Percentiles rank a stretch among this genome's conserved stretches.
Evolutionary conservation across 2,113 vertebrate genomes (phyloP).

Genomic region (Cranoglanis bouderius): DNA sequence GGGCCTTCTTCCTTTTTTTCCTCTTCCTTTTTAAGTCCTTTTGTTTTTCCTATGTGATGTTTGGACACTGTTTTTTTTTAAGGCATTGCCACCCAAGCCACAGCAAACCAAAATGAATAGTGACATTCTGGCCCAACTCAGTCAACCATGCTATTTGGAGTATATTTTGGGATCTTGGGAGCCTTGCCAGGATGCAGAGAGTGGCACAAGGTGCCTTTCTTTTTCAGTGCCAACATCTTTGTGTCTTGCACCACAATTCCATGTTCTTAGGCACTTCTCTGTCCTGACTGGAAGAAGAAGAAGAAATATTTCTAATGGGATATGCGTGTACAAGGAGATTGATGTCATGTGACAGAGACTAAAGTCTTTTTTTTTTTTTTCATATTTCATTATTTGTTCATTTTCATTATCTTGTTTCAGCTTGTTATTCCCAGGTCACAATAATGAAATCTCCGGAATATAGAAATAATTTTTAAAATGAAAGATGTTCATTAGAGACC

Average conservation of each 20-base stretch:
- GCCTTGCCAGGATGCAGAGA: neutral
- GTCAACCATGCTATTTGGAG: constrained; percentile 28
- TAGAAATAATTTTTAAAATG: neutral
- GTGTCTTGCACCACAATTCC: constrained; percentile 3
- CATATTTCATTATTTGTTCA: neutral
- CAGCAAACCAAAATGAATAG: constrained; percentile 27
- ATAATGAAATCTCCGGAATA: neutral
- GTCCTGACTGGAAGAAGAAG: constrained; percentile 40
- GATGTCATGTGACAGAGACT: neutral
- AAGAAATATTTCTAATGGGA: neutral
- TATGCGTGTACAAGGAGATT: neutral
- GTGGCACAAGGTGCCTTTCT: constrained; percentile 45
- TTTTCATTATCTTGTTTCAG: neutral
- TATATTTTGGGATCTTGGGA: constrained; percentile 34
- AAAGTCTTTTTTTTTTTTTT: neutral
- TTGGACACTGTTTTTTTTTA: constrained; percentile 21
- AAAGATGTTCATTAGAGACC: neutral
- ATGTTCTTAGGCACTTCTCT: constrained; percentile 35
- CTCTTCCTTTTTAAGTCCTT: constrained; percentile 41
- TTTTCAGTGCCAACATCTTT: constrained; percentile 34
- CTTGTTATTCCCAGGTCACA: neutral
- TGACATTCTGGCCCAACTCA: neutral
- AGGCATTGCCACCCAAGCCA: constrained; percentile 4
- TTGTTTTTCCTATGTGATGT: constrained; percentile 38
- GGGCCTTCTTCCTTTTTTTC: constrained; percentile 13